These are phyloP conservation scores for Proisotoma minuta DNA, from an alignment of 2,888 invertebrate species.

Conservation along the genomic window DNA sequence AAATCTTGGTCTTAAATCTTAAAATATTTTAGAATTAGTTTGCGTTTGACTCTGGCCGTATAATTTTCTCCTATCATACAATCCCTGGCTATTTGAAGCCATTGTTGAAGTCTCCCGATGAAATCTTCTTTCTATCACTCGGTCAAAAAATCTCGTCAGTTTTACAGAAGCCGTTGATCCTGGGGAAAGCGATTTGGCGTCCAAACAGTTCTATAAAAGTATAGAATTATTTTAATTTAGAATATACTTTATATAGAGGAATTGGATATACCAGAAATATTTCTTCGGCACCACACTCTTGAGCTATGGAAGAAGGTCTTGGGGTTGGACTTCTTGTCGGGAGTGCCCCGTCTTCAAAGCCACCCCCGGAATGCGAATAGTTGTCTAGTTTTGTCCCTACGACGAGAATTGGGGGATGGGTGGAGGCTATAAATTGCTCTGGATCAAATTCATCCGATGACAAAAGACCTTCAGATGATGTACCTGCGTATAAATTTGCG, in stretches of 20 bases:
- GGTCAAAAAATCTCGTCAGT: conserved; percentile 88
- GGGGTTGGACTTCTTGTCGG: conserved; percentile 32
- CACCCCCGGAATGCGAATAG: conserved; percentile 15
- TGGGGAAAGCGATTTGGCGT: conserved; percentile 76
- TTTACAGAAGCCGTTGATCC: conserved; percentile 93
- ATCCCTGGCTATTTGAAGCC: conserved; percentile 9
- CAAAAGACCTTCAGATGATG: background rate
- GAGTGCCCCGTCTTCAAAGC: conserved; percentile 42
- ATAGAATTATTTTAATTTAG: conserved; percentile 18
- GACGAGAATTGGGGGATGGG: conserved; percentile 83
- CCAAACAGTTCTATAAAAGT: conserved; percentile 57
- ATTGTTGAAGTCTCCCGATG: conserved; percentile 48
- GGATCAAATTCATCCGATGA: conserved; percentile 65
- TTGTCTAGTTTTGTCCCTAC: conserved; percentile 87
- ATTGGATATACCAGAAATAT: conserved; percentile 66
- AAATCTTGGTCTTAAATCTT: too few relatives aligned
- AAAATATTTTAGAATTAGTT: too few relatives aligned
- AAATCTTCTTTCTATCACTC: conserved; percentile 61
- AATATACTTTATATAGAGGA: background rate
- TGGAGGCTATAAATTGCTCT: conserved; percentile 77
- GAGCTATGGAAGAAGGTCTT: conserved; percentile 68
- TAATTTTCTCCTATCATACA: conserved; percentile 37
- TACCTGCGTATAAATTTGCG: too few relatives aligned
- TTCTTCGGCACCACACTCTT: conserved; percentile 90
- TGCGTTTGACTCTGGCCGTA: too few relatives aligned